phyloP scores from a whole-genome alignment of 2,113 vertebrate genomes.

The Mellivora capensis region DNA sequence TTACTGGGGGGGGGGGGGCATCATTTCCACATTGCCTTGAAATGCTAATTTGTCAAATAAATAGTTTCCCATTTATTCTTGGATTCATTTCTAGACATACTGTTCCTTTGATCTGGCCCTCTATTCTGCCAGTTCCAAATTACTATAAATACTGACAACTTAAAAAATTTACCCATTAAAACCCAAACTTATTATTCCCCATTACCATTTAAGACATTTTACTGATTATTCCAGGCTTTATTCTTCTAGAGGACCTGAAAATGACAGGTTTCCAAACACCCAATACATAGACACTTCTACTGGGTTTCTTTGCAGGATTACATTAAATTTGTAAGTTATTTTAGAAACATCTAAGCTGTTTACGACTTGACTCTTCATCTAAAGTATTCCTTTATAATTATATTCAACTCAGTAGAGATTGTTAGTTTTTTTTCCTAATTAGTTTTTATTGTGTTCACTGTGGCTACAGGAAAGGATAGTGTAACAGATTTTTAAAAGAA shows the following conservation, averaged over 20 bases:
- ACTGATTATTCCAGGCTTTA: neutral
- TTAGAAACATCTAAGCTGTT: neutral
- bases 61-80: neutral
- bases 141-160: slow-evolving; percentile 1
- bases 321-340: neutral
- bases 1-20: too few species aligned
- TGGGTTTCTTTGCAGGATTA: neutral
- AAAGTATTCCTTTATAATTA: neutral
- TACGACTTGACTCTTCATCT: neutral
- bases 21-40: neutral
- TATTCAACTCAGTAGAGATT: neutral
- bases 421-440: neutral
- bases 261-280: slow-evolving; percentile 33
- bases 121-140: neutral
- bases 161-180: slow-evolving; percentile 7
- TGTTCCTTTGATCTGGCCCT: neutral
- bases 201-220: slow-evolving; percentile 19
- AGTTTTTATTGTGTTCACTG: neutral
- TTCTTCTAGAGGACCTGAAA: slow-evolving; percentile 31
- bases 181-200: neutral
- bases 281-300: neutral
- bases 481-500: neutral
- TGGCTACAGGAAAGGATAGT: neutral
- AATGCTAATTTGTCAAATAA: neutral
- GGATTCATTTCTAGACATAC: neutral